Percentiles rank a stretch among this genome's conserved stretches.
These are phyloP conservation scores for Beroe forskalii DNA, from an alignment of 37 sponge, comb jelly and placozoan species.

Conservation along the genomic window DNA sequence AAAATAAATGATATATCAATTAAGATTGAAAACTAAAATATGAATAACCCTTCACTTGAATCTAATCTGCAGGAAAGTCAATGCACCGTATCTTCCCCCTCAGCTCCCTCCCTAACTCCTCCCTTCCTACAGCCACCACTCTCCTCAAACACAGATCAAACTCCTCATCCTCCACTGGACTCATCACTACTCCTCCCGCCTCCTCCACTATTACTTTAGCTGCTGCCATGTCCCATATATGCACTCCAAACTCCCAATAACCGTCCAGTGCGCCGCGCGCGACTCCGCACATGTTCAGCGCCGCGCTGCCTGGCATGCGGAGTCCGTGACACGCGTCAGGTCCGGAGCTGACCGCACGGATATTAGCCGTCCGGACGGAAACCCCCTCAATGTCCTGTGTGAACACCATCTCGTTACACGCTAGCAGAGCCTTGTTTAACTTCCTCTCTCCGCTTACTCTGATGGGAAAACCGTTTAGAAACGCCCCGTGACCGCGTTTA, in stretches of 20 bases:
- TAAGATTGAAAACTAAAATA: no score
- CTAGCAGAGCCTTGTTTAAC: slow-evolving; percentile 14
- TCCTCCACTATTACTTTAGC: slow-evolving; percentile 46
- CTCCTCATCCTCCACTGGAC: slow-evolving; percentile 24
- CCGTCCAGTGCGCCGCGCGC: slow-evolving; percentile 1
- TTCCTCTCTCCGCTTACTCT: slow-evolving; percentile 19
- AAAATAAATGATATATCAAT: no score
- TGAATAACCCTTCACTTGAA: no score
- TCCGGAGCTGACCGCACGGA: slow-evolving; percentile 8
- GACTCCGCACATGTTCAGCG: slow-evolving; percentile 44
- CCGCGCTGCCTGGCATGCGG: neutral
- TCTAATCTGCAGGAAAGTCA: slow-evolving; percentile 8
- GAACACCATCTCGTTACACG: slow-evolving; percentile 53
- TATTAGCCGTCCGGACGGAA: neutral
- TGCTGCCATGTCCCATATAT: slow-evolving; percentile 60
- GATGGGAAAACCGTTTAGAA: slow-evolving; percentile 24
- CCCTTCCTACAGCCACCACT: neutral
- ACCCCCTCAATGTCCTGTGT: neutral
- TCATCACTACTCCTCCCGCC: slow-evolving; percentile 49
- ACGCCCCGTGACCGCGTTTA: slow-evolving; percentile 1
- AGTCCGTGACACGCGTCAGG: slow-evolving; percentile 64
- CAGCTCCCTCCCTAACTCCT: slow-evolving; percentile 4
- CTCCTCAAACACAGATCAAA: neutral
- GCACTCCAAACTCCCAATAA: slow-evolving; percentile 27
- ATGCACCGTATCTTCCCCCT: neutral